Evolutionary conservation across 2,113 vertebrate genomes (phyloP).

Genomic region (Ciconia maguari): DNA sequence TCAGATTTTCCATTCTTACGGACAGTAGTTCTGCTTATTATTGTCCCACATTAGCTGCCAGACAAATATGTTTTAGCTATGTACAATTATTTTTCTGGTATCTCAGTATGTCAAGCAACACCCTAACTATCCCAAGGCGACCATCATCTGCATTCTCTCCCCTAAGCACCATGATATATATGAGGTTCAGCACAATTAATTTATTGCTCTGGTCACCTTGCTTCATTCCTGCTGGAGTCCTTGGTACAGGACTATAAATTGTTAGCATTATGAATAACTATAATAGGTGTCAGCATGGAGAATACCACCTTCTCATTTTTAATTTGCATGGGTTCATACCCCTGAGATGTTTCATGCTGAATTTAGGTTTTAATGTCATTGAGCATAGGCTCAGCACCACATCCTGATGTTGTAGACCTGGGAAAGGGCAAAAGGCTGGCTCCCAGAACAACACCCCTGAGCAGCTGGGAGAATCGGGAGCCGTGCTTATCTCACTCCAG

Average conservation of each 20-base stretch:
- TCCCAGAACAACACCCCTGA: neutral
- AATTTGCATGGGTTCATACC: neutral
- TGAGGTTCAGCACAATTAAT: neutral
- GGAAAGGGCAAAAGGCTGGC: neutral
- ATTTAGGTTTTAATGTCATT: neutral
- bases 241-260: neutral
- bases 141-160: neutral
- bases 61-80: neutral
- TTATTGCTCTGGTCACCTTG: slow-evolving; percentile 8
- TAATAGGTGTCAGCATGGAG: neutral
- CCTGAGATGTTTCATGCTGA: neutral
- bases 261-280: neutral
- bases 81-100: neutral
- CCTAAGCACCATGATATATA: neutral
- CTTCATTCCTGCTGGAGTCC: neutral
- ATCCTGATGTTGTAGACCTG: neutral
- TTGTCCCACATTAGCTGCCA: neutral
- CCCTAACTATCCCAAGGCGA: neutral
- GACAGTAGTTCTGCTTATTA: neutral
- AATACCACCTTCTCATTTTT: neutral
- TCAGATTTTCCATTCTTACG: neutral
- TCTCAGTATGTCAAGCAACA: neutral
- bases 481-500: neutral
- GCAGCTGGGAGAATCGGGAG: neutral
- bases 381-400: neutral